Evolutionary conservation across 2,797 vertebrate species (phyloP).

Genomic region (Microctenopoma stevenorrisi): DNA sequence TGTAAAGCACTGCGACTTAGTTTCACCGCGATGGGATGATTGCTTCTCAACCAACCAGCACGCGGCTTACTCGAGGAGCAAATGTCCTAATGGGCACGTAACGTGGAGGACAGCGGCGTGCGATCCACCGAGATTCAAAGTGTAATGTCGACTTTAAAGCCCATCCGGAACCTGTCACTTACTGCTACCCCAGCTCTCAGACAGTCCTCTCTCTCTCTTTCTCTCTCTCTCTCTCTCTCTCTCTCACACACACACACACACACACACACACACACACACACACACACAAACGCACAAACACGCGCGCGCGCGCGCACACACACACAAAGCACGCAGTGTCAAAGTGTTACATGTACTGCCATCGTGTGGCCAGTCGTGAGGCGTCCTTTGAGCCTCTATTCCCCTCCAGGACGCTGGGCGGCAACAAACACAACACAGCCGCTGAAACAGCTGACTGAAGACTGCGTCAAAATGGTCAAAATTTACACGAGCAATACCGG

Average conservation of each 20-base stretch:
- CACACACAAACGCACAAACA: not conserved
- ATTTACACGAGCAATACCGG: not conserved
- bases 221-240: constrained; percentile 1
- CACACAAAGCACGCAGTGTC: not conserved
- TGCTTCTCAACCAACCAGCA: constrained; percentile 52
- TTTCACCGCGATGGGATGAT: constrained; percentile 56
- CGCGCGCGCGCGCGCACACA: not conserved
- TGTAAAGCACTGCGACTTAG: constrained; percentile 51
- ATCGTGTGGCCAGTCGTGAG: constrained; percentile 43
- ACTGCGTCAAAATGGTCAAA: not conserved
- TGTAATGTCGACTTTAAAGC: constrained; percentile 35
- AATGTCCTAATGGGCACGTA: constrained; percentile 14
- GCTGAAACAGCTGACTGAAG: not conserved
- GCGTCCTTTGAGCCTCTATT: not conserved
- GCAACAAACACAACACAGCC: not conserved
- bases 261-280: constrained; percentile 1
- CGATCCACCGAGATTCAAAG: constrained; percentile 21
- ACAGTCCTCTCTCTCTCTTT: not conserved
- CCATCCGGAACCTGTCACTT: constrained; percentile 50
- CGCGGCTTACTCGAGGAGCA: constrained; percentile 32
- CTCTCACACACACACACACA: constrained; percentile 12
- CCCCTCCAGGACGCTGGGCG: constrained; percentile 36
- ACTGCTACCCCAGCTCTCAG: not conserved
- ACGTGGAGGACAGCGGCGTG: constrained; percentile 19
- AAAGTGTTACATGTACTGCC: constrained; percentile 22